phyloP scores from a whole-genome alignment of 2,797 vertebrate species.

The Rhynchonycteris naso region DNA sequence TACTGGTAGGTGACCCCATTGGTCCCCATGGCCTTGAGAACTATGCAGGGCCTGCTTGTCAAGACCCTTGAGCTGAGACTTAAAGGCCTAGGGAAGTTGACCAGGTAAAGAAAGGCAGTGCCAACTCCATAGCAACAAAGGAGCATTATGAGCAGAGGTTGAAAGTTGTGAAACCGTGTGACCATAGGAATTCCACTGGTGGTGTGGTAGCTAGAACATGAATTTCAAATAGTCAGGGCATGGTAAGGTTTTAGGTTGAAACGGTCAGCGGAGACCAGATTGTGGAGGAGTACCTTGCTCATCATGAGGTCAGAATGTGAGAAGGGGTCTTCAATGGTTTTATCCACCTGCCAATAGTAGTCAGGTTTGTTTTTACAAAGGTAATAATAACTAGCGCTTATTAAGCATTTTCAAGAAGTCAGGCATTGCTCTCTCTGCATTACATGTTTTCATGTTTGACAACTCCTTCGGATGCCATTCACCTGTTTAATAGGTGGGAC shows the following conservation, averaged over 20 bases:
- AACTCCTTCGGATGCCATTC: background rate
- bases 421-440: background rate
- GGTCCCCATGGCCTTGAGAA: background rate
- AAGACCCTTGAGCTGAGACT: background rate
- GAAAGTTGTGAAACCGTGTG: background rate
- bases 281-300: background rate
- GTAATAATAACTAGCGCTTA: background rate
- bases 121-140: too few species aligned
- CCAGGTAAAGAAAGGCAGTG: background rate
- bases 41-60: background rate
- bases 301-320: background rate
- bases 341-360: background rate
- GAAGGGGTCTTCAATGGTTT: background rate
- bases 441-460: background rate
- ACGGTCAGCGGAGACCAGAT: background rate
- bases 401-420: background rate
- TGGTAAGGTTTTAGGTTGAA: background rate
- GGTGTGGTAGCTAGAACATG: background rate
- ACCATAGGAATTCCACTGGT: background rate
- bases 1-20: background rate
- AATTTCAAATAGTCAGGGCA: background rate
- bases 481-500: background rate
- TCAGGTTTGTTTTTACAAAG: background rate
- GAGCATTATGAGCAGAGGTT: background rate
- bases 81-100: background rate